Evolutionary conservation across 2,888 invertebrate species (phyloP).

Genomic region (Agrypnus murinus): DNA sequence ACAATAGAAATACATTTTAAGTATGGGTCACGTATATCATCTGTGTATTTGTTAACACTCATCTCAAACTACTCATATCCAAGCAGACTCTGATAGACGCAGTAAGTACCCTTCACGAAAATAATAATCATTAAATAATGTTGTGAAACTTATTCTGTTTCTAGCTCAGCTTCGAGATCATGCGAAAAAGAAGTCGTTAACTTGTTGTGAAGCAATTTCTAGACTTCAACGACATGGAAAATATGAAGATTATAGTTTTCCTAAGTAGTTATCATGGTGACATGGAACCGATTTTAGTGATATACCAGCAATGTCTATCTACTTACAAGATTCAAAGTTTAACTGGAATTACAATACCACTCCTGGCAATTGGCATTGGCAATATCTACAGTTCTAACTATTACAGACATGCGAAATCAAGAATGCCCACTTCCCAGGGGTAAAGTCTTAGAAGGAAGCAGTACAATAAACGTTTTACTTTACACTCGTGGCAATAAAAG

Average conservation of each 20-base stretch:
- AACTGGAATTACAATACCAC: conserved; percentile 32
- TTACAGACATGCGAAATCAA: conserved; percentile 51
- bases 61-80: too few species aligned
- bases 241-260: conserved; percentile 81
- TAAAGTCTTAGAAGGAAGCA: conserved; percentile 55
- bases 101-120: too few species aligned
- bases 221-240: too few species aligned
- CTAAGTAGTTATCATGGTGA: conserved; percentile 77
- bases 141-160: too few species aligned
- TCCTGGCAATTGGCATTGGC: conserved; percentile 13
- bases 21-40: too few species aligned
- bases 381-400: conserved; percentile 49
- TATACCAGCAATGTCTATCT: conserved; percentile 28
- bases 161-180: too few species aligned
- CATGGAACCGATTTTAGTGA: conserved; percentile 35
- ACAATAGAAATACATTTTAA: too few species aligned
- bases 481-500: conserved; percentile 54
- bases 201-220: too few species aligned
- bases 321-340: conserved; percentile 19
- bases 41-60: too few species aligned
- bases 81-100: too few species aligned
- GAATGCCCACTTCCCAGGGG: conserved; percentile 53
- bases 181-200: too few species aligned
- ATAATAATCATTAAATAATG: too few species aligned
- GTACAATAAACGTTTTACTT: conserved; percentile 52